phyloP scores from a whole-genome alignment of 2,797 vertebrate species.

The Eupleurogrammus muticus region DNA sequence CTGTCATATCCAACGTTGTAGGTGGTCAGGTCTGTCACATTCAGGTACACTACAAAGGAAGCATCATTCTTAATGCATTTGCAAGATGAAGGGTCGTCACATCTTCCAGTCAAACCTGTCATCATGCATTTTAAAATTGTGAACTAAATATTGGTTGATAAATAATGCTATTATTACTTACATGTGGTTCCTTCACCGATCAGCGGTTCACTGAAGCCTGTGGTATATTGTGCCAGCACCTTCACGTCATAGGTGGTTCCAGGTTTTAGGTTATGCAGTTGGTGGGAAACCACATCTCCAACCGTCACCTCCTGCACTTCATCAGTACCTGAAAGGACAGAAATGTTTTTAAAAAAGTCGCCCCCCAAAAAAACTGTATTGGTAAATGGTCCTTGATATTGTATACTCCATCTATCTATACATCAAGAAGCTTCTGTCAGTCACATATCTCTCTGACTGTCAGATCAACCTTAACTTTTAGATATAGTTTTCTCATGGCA shows the following conservation, averaged over 20 bases:
- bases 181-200: constrained; percentile 93
- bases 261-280: constrained; percentile 91
- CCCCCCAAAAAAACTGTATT: not conserved
- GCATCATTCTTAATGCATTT: not conserved
- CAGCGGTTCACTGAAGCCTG: constrained; percentile 91
- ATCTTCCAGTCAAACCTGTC: not conserved
- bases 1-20: constrained; percentile 92
- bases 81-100: not conserved
- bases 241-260: constrained; percentile 95
- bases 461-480: no score
- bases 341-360: not conserved
- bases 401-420: no score
- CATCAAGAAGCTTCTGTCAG: no score
- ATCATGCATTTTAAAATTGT: not conserved
- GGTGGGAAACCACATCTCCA: constrained; percentile 93
- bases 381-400: not conserved
- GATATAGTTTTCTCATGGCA: no score
- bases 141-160: not conserved
- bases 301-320: constrained; percentile 90
- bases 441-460: no score
- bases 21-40: constrained; percentile 91
- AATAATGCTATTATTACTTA: constrained; percentile 76
- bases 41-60: constrained; percentile 91
- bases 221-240: constrained; percentile 93
- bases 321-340: constrained; percentile 82